Conservation (phyloP, 1,140 invertebrate species). For the Saxidomus purpurata region DNA sequence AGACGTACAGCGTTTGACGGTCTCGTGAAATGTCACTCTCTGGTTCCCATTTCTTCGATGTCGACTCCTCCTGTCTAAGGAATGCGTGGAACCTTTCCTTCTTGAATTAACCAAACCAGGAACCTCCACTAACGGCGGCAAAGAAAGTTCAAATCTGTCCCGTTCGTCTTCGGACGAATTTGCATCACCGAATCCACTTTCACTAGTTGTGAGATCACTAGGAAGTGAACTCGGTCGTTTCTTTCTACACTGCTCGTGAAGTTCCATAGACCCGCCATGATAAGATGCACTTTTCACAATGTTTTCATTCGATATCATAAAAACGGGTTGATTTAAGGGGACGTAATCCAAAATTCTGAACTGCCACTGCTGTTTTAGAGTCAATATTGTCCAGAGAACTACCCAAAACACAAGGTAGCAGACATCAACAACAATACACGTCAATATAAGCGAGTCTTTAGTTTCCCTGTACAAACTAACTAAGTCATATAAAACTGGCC, state of each 20-base stretch:
- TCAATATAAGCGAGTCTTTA: constrained; percentile 72
- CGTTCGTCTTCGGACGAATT: constrained; percentile 68
- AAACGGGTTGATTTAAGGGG: constrained; percentile 73
- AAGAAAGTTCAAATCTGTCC: constrained; percentile 53
- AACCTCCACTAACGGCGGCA: constrained; percentile 65
- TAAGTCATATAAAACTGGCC: constrained; percentile 78
- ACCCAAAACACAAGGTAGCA: constrained; percentile 81
- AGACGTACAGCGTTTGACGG: constrained; percentile 64
- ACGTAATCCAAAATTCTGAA: constrained; percentile 81
- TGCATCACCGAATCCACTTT: constrained; percentile 62
- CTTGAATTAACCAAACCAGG: constrained; percentile 47
- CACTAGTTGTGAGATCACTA: constrained; percentile 64
- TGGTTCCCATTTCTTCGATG: constrained; percentile 70
- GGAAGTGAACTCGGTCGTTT: constrained; percentile 66
- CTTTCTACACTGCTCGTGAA: constrained; percentile 43
- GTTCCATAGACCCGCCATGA: constrained; percentile 63
- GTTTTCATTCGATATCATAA: constrained; percentile 73
- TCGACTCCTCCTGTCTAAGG: constrained; percentile 49
- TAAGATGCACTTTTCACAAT: constrained; percentile 72
- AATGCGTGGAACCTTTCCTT: constrained; percentile 60
- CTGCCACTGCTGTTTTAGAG: constrained; percentile 81
- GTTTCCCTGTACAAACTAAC: constrained; percentile 76
- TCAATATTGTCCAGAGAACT: constrained; percentile 79
- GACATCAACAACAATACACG: constrained; percentile 78
- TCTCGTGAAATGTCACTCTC: constrained; percentile 79